Evolutionary conservation across 1,140 invertebrate genomes (phyloP).

Genomic region (Sipha flava): DNA sequence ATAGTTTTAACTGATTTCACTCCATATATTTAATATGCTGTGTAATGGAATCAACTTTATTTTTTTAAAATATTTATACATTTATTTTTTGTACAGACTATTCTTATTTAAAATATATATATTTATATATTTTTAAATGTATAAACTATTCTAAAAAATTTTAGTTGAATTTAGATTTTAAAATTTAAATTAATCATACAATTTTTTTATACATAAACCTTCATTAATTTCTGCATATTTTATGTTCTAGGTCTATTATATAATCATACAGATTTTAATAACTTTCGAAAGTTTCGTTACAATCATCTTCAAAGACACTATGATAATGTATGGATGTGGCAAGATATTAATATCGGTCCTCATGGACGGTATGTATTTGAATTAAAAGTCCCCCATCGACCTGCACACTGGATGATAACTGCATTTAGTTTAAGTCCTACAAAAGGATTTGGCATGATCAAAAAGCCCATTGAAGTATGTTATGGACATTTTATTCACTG

Average conservation of each 20-base stretch:
- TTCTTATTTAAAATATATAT: no score
- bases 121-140: no score
- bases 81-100: no score
- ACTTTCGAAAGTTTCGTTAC: constrained; percentile 73
- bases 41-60: no score
- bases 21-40: no score
- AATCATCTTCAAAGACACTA: constrained; percentile 81
- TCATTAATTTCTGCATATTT: not conserved
- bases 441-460: constrained; percentile 76
- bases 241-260: constrained; percentile 42
- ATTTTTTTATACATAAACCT: no score
- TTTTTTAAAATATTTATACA: no score
- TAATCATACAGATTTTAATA: constrained; percentile 56
- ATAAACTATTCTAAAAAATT: no score
- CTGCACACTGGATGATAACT: constrained; percentile 86
- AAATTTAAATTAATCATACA: no score
- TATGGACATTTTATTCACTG: not conserved
- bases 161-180: no score
- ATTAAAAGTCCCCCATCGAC: constrained; percentile 71
- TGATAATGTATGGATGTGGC: constrained; percentile 90
- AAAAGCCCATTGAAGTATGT: constrained; percentile 61
- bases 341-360: constrained; percentile 86
- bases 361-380: constrained; percentile 80
- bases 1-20: no score
- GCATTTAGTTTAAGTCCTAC: constrained; percentile 81